phyloP scores from a whole-genome alignment of 2,797 vertebrate species.

The Champsocephalus esox region DNA sequence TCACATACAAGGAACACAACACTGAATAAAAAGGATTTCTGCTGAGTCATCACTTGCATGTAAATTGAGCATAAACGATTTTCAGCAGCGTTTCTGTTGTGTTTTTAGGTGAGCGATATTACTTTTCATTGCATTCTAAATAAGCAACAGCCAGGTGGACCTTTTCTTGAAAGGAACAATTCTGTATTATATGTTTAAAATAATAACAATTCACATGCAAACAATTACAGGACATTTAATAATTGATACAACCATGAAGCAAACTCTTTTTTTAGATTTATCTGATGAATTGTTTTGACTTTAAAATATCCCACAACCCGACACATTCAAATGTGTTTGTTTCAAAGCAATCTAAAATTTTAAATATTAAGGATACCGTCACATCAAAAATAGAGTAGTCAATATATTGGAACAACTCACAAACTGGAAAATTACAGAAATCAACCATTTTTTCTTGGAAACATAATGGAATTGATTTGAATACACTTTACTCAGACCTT shows the following conservation, averaged over 20 bases:
- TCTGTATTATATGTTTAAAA: not conserved
- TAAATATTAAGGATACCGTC: not conserved
- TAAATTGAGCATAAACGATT: not conserved
- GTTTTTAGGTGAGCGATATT: not conserved
- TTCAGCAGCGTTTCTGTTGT: not conserved
- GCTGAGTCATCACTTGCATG: slow-evolving; percentile 8
- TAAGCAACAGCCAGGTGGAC: not conserved
- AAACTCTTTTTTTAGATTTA: not conserved
- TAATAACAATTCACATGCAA: not conserved
- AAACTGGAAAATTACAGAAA: too few species aligned
- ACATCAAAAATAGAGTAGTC: not conserved
- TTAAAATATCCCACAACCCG: not conserved
- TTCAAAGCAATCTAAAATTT: not conserved
- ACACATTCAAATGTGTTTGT: not conserved
- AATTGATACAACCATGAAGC: not conserved
- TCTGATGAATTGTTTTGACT: not conserved
- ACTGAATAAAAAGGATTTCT: slow-evolving; percentile 82
- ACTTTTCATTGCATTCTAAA: not conserved
- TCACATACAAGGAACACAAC: slow-evolving; percentile 68
- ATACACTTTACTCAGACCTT: not conserved
- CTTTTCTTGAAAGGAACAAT: too few species aligned
- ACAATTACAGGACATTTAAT: not conserved
- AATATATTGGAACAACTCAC: not conserved
- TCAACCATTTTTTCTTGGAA: not conserved
- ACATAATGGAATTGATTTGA: not conserved